A percentile compares a stretch with the other conserved stretches of the same genome.
Conservation (phyloP, 2,113 vertebrate species). For the Romanogobio albipinnatus region DNA sequence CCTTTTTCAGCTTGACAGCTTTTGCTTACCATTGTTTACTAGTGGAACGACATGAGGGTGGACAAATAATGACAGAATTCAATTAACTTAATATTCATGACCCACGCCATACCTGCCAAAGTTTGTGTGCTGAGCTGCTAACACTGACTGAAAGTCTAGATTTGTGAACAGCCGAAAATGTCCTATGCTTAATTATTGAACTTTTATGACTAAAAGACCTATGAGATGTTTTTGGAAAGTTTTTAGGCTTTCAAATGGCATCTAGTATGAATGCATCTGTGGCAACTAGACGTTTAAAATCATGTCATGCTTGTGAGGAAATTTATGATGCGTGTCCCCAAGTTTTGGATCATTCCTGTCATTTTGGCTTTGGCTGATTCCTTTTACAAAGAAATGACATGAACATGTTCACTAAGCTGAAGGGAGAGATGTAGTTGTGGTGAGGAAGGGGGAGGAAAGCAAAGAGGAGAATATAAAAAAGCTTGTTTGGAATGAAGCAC, state of each 20-base stretch:
- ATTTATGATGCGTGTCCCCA: no score
- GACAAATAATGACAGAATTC: background rate
- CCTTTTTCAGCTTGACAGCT: background rate
- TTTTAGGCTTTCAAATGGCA: background rate
- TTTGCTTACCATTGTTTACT: background rate
- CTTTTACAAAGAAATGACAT: background rate
- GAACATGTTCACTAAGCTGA: slow-evolving; percentile 26
- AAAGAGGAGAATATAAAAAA: slow-evolving; percentile 70
- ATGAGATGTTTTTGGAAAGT: background rate
- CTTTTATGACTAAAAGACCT: background rate
- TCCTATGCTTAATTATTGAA: background rate
- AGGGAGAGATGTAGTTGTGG: background rate
- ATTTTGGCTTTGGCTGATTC: background rate
- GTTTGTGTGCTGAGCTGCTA: background rate
- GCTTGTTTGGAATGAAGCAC: slow-evolving; percentile 82
- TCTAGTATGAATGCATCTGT: background rate
- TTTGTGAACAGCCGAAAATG: background rate
- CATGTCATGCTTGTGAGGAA: no score
- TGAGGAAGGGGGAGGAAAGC: background rate
- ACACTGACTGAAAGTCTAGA: background rate
- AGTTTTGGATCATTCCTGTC: background rate
- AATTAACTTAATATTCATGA: slow-evolving; percentile 17
- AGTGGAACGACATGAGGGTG: background rate
- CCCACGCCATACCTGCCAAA: background rate
- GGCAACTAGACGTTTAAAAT: no score